phyloP scores from a whole-genome alignment of 2,888 invertebrate species.

The Julus scanicus region DNA sequence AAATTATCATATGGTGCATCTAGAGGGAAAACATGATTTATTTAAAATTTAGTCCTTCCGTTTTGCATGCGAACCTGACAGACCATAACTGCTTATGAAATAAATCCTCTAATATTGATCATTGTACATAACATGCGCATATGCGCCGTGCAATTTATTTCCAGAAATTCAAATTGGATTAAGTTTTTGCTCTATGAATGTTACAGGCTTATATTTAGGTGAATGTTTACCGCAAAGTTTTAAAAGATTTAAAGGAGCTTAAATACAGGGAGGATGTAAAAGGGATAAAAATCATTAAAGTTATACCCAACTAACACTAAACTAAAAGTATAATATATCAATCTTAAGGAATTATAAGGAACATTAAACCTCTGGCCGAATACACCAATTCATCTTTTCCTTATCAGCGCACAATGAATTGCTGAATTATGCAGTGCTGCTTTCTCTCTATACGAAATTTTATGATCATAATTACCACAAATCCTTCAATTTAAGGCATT shows the following conservation, averaged over 20 bases:
- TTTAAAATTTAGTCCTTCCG: constrained; percentile 39
- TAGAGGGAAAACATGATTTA: constrained; percentile 39
- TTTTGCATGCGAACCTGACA: constrained; percentile 39
- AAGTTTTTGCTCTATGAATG: constrained; percentile 8
- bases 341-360: constrained; percentile 11
- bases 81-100: constrained; percentile 39
- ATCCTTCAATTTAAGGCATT: constrained; percentile 3
- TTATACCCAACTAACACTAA: constrained; percentile 13
- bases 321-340: constrained; percentile 32
- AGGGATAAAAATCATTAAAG: constrained; percentile 5
- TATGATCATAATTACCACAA: constrained; percentile 39
- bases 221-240: not conserved
- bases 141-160: not conserved
- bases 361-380: constrained; percentile 42
- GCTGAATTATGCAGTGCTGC: constrained; percentile 18
- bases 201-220: not conserved
- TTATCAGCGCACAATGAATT: constrained; percentile 11
- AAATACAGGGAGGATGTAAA: not conserved
- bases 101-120: constrained; percentile 32
- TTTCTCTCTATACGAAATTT: not conserved
- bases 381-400: not conserved
- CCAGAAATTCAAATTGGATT: constrained; percentile 22
- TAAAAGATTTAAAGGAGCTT: constrained; percentile 25
- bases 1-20: constrained; percentile 11
- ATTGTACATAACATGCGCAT: not conserved